Base-by-base conservation (phyloP, 2,797 vertebrate species). In the Danio tinwini region DNA sequence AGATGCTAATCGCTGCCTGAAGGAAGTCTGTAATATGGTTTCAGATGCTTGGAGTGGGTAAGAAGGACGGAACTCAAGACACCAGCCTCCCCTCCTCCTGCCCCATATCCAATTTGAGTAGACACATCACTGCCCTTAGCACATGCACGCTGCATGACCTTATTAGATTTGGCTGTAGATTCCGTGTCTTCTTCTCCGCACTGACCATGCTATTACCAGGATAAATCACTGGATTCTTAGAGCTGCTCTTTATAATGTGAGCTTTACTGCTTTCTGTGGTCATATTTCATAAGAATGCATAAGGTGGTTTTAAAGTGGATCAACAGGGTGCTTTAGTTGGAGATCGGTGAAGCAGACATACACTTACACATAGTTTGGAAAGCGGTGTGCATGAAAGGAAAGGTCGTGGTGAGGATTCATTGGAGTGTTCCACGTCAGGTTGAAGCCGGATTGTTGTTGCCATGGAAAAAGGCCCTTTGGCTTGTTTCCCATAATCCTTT, bases 1-100 rank as follows among this genome's bases (percentile, higher is more conserved):
- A 90, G 91, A 93, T 92, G 84, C 75, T 89, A 80, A 93, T 93
- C 90, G 83, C 63, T 29, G 89, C 90, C 92, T 71, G 53, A 72
- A 89, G 90, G 87, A 70, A 74, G 67, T 70, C 62, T 84, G 56
- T 85, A 87, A 87, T 87, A 82, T 83, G 81, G 82, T 85, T 85
- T 85, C 83, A 83, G 52, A 70, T 74, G 82, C 80, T 90, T 76
- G 86, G 82, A 90, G 90, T 90, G 88, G 83, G 78, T 85, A 80
- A 83, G 85, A 84, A 87, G 78, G 79, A 21, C 76, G 62, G 62
- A 81, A 72, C 76, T 42, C 56, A 80, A 63, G 76, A 89, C 71
- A 81, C 55, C 78, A 83, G 39, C 55, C 70, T 58, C 69, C 67
- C 50, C 40, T 56, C 50, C 61, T 45, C 58, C 68, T 47, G 55